Evolutionary conservation across 1,140 invertebrate genomes (phyloP).

Genomic region (Drosophila subobscura): DNA sequence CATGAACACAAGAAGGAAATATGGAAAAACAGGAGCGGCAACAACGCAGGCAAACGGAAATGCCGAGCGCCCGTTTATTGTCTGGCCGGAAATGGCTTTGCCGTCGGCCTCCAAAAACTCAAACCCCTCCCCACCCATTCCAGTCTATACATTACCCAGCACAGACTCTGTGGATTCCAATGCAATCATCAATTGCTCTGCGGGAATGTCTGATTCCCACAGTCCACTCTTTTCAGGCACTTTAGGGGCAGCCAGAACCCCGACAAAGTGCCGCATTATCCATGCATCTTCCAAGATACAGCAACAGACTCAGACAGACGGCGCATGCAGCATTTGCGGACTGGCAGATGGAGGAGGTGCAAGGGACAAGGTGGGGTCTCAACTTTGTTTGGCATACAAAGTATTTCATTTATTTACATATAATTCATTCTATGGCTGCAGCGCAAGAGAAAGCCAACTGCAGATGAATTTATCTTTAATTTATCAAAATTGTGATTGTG

Average conservation of each 20-base stretch:
- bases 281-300: slow-evolving; percentile 34
- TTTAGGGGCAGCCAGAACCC: no score
- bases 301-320: background rate
- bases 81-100: slow-evolving; percentile 79
- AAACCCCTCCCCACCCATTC: background rate
- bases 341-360: background rate
- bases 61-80: slow-evolving; percentile 67
- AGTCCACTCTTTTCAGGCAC: background rate
- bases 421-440: slow-evolving; percentile 15
- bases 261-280: slow-evolving; percentile 46
- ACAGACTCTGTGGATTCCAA: slow-evolving; percentile 11
- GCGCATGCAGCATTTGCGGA: background rate
- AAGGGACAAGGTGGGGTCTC: background rate
- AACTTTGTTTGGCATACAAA: slow-evolving; percentile 5
- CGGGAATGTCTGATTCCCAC: slow-evolving; percentile 1
- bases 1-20: slow-evolving; percentile 42
- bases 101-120: slow-evolving; percentile 46
- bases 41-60: slow-evolving; percentile 51
- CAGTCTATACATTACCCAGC: no score
- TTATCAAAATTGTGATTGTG: slow-evolving; percentile 43
- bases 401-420: slow-evolving; percentile 18
- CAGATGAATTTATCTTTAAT: slow-evolving; percentile 60
- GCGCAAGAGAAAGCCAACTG: slow-evolving; percentile 26
- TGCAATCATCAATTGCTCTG: slow-evolving; percentile 52
- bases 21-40: slow-evolving; percentile 27